Base-by-base conservation (phyloP, 2,888 invertebrate genomes). In the Tribolium freemani region DNA sequence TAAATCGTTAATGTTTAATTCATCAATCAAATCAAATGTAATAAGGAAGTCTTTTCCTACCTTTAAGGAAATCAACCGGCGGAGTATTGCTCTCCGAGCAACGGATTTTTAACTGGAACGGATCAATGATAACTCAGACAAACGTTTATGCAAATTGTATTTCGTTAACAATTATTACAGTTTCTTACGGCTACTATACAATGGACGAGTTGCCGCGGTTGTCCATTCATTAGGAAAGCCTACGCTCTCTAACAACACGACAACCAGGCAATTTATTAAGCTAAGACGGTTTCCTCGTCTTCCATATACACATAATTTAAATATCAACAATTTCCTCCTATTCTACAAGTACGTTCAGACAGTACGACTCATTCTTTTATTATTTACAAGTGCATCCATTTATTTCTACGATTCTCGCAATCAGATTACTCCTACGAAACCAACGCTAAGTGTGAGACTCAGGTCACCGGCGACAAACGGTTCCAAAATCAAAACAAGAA, bases 81-180 rank as follows among this genome's bases (percentile, higher is more conserved):
- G 44, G 61, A 53, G 53, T 63, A 45, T 60, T 60, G 60, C 48
- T 60, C 58, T 46, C 26, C 10, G 60, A 60, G 60, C 60, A 60
- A 63, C 51, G 50, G 50, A 63, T 63, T 63, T 50, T 51, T 50
- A 38, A 38, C 51, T 30, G 63, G 50, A 51, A 63, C 51, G 63
- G 51, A 60, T 26, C 45, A 70, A 70, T 54, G 60, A 44, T 67
- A 71, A 61, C 30, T 68, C 56, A 67, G 60, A 68, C 66, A 71
- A 79, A 78, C 79, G 77, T 80, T 79, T 77, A 79, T 80, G 78
- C 78, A 80, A 81, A 79, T 77, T 81, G 80, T 79, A 80, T 79
- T 80, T 79, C 76, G 77, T 79, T 79, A 77, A 80, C 80, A 81
- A 78, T 80, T 61, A 69, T 54, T 79, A 80, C 78, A 81, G 76